phyloP scores from a whole-genome alignment of 2,113 vertebrate species.

The Phocoena sinus region DNA sequence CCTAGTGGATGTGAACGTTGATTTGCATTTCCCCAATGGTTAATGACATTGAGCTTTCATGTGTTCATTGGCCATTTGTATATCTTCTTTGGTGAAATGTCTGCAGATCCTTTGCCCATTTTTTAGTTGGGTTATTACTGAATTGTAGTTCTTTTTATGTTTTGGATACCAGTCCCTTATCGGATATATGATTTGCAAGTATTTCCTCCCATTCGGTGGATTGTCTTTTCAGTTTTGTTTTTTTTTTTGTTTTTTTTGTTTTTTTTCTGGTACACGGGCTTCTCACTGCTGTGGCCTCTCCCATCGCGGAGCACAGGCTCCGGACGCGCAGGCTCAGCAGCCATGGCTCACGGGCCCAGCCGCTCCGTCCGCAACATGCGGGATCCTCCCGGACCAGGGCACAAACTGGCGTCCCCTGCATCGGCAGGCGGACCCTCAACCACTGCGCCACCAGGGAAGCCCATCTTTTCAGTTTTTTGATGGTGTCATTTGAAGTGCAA shows the following conservation, averaged over 20 bases:
- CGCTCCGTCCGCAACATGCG: no score
- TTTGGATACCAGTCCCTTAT: neutral
- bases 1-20: neutral
- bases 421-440: no score
- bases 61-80: neutral
- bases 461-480: neutral
- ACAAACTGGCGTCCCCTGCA: no score
- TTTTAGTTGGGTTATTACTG: neutral
- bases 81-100: neutral
- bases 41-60: neutral
- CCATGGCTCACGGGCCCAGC: no score
- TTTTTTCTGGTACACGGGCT: no score
- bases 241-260: no score
- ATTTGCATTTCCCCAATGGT: neutral
- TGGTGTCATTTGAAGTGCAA: neutral
- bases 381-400: no score
- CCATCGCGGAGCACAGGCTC: no score
- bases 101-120: neutral
- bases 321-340: no score
- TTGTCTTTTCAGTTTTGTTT: neutral
- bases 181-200: neutral
- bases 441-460: no score
- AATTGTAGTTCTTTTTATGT: neutral
- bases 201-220: neutral
- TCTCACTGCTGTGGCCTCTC: no score